Percentiles rank a stretch among this genome's conserved stretches.
phyloP scores from a whole-genome alignment of 1,140 invertebrate genomes.

The Andrena cerasifolii region DNA sequence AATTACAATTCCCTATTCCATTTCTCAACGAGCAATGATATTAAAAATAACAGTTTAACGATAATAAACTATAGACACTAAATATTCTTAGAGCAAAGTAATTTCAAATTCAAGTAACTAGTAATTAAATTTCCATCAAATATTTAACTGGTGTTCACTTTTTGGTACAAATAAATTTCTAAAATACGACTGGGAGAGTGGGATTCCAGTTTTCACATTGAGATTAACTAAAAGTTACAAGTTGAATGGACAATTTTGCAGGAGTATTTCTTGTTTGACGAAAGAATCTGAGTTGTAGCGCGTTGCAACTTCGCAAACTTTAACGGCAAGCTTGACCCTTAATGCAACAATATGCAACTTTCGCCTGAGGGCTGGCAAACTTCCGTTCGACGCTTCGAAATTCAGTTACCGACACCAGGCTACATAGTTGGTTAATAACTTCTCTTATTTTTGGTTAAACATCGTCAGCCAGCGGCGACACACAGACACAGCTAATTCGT shows the following conservation, averaged over 20 bases:
- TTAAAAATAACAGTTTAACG: no score
- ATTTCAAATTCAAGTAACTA: no score
- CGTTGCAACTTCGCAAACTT: constrained; percentile 5
- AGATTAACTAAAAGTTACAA: constrained; percentile 16
- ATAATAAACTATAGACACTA: no score
- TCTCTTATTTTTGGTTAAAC: constrained; percentile 17
- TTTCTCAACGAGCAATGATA: no score
- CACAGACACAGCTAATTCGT: neutral
- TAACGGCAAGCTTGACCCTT: constrained; percentile 11
- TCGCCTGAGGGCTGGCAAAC: neutral
- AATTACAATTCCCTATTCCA: no score
- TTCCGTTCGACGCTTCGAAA: constrained; percentile 6
- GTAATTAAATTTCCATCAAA: constrained; percentile 2
- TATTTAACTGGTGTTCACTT: no score
- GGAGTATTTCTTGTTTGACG: neutral
- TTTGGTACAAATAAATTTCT: no score
- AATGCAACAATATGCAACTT: constrained; percentile 24
- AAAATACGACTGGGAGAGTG: no score
- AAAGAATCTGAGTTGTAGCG: constrained; percentile 3
- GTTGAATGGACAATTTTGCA: neutral
- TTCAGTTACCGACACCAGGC: neutral
- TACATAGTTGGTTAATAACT: constrained; percentile 26
- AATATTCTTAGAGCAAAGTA: no score
- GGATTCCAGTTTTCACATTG: no score
- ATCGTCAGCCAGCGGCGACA: neutral